Base-by-base conservation (phyloP, 1,140 invertebrate genomes). In the Antheraea pernyi region DNA sequence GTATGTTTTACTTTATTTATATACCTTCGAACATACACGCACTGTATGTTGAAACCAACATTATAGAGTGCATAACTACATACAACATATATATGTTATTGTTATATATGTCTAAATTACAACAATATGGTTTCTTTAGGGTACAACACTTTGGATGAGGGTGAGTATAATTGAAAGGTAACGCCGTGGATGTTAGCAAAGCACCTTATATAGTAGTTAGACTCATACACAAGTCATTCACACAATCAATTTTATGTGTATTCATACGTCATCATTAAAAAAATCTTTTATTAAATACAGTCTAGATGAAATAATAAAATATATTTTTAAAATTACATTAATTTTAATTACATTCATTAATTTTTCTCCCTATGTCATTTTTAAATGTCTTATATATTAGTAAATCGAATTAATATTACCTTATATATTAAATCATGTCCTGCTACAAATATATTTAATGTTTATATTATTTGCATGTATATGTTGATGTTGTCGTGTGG, bases 91-190 rank as follows among this genome's bases (percentile, higher is more conserved):
- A 61, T 30, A 9, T 61, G 19, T 61, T 30, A 30, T 61, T 61
- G 19, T 22, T 13, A 53, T 53, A 16, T 48, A 48, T 19, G 42
- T 65, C 9, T 53, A 13, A 13, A 53, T n/a, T 53, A 53, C 46
- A 53, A 53, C 46, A 16, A 53, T 53, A 80, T 78, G 22, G 46
- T 89, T 81, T 86, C 79, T 88, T 84, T 84, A 89, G 89, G 82
- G 80, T 82, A 80, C 81, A 74, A 74, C 46, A 75, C 82, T 18
- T 72, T 83, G 86, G 88, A 91, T 19, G 88, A 91, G 75, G 86
- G 89, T 92, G 81, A 88, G 87, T 88, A 83, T 75, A 7, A 58
- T n/a, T 18, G 30, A 13, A 65, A 74, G 74, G 77, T 76, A 73
- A 71, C 11, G 9, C 46, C 7, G 46, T 53, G 46, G 11, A 78